Conservation (phyloP, 2,797 vertebrate species). For the Chanos chanos region DNA sequence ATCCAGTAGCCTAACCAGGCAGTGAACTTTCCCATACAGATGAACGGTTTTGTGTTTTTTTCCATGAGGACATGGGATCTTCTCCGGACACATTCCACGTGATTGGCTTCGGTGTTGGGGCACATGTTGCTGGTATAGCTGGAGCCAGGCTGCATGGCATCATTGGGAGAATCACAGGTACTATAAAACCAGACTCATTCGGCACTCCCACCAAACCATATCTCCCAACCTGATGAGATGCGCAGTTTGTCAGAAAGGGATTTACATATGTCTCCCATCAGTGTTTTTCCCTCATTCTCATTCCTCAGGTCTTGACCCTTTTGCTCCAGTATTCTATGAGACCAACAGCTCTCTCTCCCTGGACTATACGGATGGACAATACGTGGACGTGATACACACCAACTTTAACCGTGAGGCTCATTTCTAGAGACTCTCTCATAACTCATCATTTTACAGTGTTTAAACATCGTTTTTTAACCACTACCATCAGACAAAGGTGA, state of each 20-base stretch:
- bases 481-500: no score
- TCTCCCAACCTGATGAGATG: no score
- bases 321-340: conserved; percentile 19
- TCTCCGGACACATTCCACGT: conserved; percentile 15
- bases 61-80: conserved; percentile 6
- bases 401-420: conserved; percentile 31
- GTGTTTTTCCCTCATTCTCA: no score
- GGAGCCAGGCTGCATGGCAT: conserved; percentile 17
- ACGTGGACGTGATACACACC: conserved; percentile 34
- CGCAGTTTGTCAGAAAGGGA: no score
- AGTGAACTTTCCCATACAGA: background rate
- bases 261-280: no score
- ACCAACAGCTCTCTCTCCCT: background rate
- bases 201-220: no score
- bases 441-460: no score
- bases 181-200: background rate
- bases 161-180: conserved; percentile 38
- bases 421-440: no score
- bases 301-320: conserved; percentile 33
- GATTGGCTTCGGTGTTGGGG: conserved; percentile 38
- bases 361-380: conserved; percentile 29
- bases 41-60: background rate
- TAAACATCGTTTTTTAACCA: no score
- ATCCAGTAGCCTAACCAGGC: no score
- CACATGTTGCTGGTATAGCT: conserved; percentile 30